Evolutionary conservation across 2,113 vertebrate genomes (phyloP), one percentile per base, ranked within the genome.

Genomic region (Mandrillus leucophaeus): DNA sequence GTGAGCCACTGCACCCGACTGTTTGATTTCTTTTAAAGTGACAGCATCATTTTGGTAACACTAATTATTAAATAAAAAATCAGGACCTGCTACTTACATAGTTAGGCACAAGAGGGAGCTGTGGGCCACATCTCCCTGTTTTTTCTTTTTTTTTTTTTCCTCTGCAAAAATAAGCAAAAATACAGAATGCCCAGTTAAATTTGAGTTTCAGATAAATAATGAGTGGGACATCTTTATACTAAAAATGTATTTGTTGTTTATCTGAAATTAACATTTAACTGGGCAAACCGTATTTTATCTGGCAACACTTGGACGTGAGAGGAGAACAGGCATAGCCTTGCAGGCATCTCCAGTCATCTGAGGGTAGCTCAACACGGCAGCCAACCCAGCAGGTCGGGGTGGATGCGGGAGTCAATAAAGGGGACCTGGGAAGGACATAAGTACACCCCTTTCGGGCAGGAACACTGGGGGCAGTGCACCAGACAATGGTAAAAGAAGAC

Each of bases 21-120:
- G 61, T 64, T 64, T 64, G 61, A 40, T 89, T 89, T 95, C 72
- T 61, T 95, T 97, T 93, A 83, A 96, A 90, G 55, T 13, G 84
- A 92, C 66, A 32, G 61, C 6, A 55, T 61, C 32, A 70, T 84
- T 30, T 94, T 85, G 50, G 61, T 70, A 61, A 70, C 43, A 59
- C 52, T 70, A 79, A 52, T 55, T 18, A 40, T n/a, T 1, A 86
- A 81, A 43, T 84, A 81, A 78, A 92, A 68, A 68, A 48, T 68
- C 45, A 95, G 73, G 59, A 68, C 38, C 57, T 66, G n/a, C 38
- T 38, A 45, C 23, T 80, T n/a, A 64, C 27, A n/a, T 1, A 10
- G 73, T 59, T 70, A 43, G 80, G 35, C 75, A 95, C 50, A 66
- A 88, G 90, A 88, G 83, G 57, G 93, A 72, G 45, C 72, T 76